These are phyloP conservation scores for Ophraella communa DNA, from an alignment of 2,888 invertebrate genomes.

Conservation along the genomic window DNA sequence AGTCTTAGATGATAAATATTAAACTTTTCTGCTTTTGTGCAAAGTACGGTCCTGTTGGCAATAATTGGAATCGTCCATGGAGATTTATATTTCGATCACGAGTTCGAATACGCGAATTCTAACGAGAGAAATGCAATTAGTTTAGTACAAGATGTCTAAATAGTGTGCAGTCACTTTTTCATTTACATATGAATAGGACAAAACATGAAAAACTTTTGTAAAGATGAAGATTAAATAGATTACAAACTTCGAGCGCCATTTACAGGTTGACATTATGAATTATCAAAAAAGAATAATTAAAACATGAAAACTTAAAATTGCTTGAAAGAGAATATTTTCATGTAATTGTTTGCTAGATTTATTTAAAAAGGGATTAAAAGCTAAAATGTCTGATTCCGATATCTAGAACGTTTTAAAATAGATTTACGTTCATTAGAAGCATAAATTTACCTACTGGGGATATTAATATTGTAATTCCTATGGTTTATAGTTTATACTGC, in stretches of 20 bases:
- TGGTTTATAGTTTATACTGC: too few species aligned
- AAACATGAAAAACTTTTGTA: neutral
- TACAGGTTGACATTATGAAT: neutral
- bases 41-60: neutral
- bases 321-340: too few species aligned
- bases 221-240: neutral
- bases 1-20: too few species aligned
- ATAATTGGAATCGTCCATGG: slow-evolving; percentile 4
- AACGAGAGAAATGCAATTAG: slow-evolving; percentile 37
- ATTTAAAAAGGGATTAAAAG: too few species aligned
- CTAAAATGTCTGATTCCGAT: too few species aligned
- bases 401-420: too few species aligned
- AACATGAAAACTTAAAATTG: too few species aligned
- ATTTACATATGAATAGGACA: slow-evolving; percentile 13
- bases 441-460: too few species aligned
- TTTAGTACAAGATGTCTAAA: slow-evolving; percentile 13
- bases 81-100: slow-evolving; percentile 42
- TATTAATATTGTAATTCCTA: too few species aligned
- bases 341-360: too few species aligned
- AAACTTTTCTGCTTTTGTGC: too few species aligned
- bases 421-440: too few species aligned
- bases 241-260: neutral
- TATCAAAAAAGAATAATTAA: neutral
- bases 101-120: slow-evolving; percentile 38
- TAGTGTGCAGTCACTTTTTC: slow-evolving; percentile 10